Evolutionary conservation across 1,140 invertebrate genomes (phyloP).

Genomic region (Heliconius melpomene): DNA sequence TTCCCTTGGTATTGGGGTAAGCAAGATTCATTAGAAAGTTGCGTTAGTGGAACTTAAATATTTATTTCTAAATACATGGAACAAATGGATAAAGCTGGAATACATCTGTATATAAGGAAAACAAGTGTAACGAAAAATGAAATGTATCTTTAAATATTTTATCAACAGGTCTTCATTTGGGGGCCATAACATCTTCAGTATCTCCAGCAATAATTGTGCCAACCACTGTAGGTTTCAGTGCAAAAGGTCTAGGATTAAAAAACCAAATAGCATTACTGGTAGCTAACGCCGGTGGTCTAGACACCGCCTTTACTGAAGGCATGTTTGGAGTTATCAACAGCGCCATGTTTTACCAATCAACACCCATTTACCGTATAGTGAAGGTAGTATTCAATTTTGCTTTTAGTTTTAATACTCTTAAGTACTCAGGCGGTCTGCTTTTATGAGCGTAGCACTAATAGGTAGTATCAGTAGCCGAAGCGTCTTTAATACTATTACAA

Average conservation of each 20-base stretch:
- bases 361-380: constrained; percentile 79
- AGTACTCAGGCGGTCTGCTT: constrained; percentile 27
- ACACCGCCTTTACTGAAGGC: constrained; percentile 94
- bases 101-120: not conserved
- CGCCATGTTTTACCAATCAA: constrained; percentile 89
- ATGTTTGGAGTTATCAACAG: constrained; percentile 93
- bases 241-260: constrained; percentile 91
- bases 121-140: not conserved
- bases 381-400: constrained; percentile 55
- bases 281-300: constrained; percentile 91
- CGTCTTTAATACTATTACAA: constrained; percentile 23
- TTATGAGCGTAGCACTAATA: constrained; percentile 31
- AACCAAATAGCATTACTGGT: constrained; percentile 96
- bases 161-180: constrained; percentile 85
- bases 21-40: constrained; percentile 31
- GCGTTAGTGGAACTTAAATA: constrained; percentile 6
- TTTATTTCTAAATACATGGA: constrained; percentile 8
- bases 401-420: constrained; percentile 32
- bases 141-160: constrained; percentile 16
- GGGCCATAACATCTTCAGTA: constrained; percentile 93
- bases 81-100: not conserved
- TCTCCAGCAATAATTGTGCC: constrained; percentile 97
- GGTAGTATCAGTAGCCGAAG: constrained; percentile 32
- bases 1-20: constrained; percentile 93
- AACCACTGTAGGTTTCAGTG: constrained; percentile 89